These are phyloP conservation scores for Formica selysi DNA, from an alignment of 1,140 invertebrate genomes.

Conservation along the genomic window DNA sequence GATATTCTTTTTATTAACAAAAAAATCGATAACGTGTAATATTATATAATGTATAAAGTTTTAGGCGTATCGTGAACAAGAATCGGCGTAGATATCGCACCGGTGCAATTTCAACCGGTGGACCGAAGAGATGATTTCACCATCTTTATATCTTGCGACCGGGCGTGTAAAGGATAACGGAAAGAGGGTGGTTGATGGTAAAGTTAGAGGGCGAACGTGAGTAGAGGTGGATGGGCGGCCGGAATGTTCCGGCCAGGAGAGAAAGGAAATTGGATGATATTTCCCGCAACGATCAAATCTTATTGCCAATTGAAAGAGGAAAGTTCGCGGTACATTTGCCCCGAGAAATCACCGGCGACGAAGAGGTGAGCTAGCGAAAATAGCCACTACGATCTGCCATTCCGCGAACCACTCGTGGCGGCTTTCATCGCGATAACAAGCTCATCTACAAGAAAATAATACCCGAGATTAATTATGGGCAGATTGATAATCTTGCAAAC, in stretches of 20 bases:
- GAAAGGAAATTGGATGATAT: constrained; percentile 86
- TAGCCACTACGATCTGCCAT: constrained; percentile 66
- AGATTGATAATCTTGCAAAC: constrained; percentile 9
- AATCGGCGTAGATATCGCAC: not conserved
- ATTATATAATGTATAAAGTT: not conserved
- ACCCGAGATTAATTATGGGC: constrained; percentile 17
- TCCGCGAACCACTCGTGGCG: constrained; percentile 55
- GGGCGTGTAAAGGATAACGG: constrained; percentile 54
- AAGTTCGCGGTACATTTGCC: constrained; percentile 84
- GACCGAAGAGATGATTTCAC: constrained; percentile 36
- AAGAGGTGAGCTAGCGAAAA: constrained; percentile 75
- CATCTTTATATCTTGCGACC: constrained; percentile 58
- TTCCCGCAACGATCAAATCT: constrained; percentile 85
- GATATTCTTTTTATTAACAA: not conserved
- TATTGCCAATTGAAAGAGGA: constrained; percentile 85
- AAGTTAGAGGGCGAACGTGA: constrained; percentile 67
- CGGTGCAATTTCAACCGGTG: constrained; percentile 35
- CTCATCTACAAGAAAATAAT: constrained; percentile 33
- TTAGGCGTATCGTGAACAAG: not conserved
- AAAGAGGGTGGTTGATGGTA: constrained; percentile 61
- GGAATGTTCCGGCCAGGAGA: constrained; percentile 68
- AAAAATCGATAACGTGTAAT: not conserved
- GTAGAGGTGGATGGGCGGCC: constrained; percentile 62
- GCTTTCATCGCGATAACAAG: constrained; percentile 49
- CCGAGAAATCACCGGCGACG: constrained; percentile 77